Evolutionary conservation across 2,797 vertebrate genomes (phyloP).

Genomic region (Benthosema pterotum): DNA sequence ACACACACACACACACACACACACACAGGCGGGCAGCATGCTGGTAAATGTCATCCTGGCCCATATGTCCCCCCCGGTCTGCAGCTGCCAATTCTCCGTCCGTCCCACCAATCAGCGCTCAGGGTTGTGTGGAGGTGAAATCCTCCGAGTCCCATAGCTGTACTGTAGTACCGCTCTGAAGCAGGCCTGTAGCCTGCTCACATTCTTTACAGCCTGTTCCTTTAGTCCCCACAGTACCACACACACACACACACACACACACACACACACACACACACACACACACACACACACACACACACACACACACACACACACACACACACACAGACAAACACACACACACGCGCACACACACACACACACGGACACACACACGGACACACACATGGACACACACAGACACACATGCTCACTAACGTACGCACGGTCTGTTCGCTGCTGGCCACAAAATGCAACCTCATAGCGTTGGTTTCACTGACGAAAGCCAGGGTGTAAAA

Average conservation of each 20-base stretch:
- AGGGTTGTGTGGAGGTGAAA: neutral
- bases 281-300: neutral
- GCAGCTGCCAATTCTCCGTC: constrained; percentile 41
- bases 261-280: neutral
- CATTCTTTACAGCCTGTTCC: neutral
- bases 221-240: neutral
- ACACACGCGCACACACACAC: constrained; percentile 8
- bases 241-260: neutral
- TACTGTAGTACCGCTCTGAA: neutral
- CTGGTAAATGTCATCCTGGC: constrained; percentile 54
- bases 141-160: neutral
- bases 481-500: too few relatives aligned
- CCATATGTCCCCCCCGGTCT: constrained; percentile 56
- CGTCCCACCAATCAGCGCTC: constrained; percentile 13
- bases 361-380: constrained; percentile 4
- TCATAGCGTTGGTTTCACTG: neutral
- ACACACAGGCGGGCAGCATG: constrained; percentile 18
- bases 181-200: neutral
- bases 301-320: constrained; percentile 8
- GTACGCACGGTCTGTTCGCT: constrained; percentile 9
- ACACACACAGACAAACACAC: neutral
- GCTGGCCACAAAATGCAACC: constrained; percentile 15
- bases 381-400: constrained; percentile 9
- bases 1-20: constrained; percentile 14
- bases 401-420: constrained; percentile 4